A percentile compares a stretch with the other conserved stretches of the same genome.
These are phyloP conservation scores for Pristiophorus japonicus DNA, from an alignment of 2,113 vertebrate genomes.

Conservation along the genomic window DNA sequence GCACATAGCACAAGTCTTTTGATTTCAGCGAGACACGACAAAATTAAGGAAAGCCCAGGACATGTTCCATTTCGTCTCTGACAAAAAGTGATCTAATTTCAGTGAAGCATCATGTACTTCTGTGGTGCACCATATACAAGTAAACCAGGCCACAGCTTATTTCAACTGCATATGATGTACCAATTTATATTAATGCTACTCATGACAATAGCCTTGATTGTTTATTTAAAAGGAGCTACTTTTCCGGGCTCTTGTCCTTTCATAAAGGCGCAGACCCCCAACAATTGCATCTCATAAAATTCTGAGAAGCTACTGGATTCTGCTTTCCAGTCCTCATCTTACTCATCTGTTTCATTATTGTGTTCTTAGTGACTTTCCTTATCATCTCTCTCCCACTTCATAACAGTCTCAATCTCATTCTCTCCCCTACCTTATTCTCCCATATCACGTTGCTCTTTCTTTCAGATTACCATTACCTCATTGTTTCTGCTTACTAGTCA, in stretches of 20 bases:
- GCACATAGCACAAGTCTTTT: conserved; percentile 3
- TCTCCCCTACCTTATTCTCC: background rate
- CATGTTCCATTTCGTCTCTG: background rate
- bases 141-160: background rate
- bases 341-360: background rate
- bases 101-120: background rate
- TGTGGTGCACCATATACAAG: background rate
- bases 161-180: background rate
- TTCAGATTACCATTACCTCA: background rate
- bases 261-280: background rate
- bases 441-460: background rate
- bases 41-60: conserved; percentile 6
- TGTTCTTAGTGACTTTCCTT: background rate
- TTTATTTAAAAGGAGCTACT: background rate
- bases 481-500: background rate
- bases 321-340: background rate
- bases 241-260: background rate
- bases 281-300: background rate
- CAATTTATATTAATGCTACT: background rate
- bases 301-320: background rate
- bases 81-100: background rate
- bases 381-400: background rate
- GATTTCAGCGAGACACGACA: background rate
- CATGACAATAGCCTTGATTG: background rate
- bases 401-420: background rate